Conservation (phyloP, 2,113 vertebrate species). For the Neodon shergylaensis region DNA sequence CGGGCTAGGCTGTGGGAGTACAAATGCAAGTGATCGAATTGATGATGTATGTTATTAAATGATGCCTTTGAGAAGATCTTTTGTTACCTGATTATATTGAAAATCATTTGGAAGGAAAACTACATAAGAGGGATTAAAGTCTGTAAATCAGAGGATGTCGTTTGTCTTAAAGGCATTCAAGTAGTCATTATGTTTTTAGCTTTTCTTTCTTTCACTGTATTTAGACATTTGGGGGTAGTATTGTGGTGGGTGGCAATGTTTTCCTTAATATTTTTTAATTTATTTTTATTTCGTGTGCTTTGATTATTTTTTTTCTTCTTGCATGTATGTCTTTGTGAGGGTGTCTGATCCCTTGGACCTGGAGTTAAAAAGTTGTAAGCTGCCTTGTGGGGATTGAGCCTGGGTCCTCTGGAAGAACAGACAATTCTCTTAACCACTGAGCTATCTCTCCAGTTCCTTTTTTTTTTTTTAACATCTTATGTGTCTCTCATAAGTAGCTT, state of each 20-base stretch:
- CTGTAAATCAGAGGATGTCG: background rate
- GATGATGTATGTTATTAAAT: background rate
- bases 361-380: background rate
- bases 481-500: background rate
- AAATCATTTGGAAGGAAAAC: background rate
- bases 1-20: background rate
- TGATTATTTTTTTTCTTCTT: background rate
- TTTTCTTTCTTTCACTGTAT: slow-evolving; percentile 38
- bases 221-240: background rate
- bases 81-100: slow-evolving; percentile 23
- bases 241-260: background rate
- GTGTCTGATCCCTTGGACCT: background rate
- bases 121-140: slow-evolving; percentile 74
- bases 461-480: background rate
- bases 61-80: background rate
- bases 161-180: background rate
- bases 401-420: background rate
- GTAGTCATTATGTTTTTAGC: slow-evolving; percentile 21
- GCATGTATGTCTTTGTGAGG: background rate
- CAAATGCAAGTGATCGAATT: background rate
- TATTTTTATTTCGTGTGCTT: background rate
- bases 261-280: background rate
- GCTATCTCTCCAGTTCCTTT: background rate
- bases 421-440: background rate
- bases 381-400: background rate